Percentiles rank a stretch among this genome's conserved stretches.
These are phyloP conservation scores for Scortum barcoo DNA, from an alignment of 2,113 vertebrate genomes.

Conservation along the genomic window DNA sequence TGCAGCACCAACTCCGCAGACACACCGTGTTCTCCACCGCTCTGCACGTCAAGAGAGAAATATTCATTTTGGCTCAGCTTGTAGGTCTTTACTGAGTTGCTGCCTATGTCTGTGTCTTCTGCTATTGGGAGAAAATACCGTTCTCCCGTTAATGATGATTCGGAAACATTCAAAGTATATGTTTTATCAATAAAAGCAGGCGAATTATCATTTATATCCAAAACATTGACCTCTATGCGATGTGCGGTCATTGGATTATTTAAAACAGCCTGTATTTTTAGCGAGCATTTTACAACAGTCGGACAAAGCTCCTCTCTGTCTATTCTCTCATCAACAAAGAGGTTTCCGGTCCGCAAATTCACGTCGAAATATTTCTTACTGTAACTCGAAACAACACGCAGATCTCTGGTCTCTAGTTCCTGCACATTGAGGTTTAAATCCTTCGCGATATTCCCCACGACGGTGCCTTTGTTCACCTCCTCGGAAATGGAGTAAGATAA, in stretches of 20 bases:
- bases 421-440: constrained; percentile 75
- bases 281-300: constrained; percentile 53
- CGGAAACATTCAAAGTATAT: constrained; percentile 43
- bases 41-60: too few relatives aligned
- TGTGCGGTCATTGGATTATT: constrained; percentile 71
- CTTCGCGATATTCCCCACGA: constrained; percentile 78
- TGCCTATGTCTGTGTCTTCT: too few relatives aligned
- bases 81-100: too few relatives aligned
- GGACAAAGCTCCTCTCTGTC: constrained; percentile 75
- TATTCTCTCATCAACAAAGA: too few relatives aligned
- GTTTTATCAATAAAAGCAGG: constrained; percentile 66
- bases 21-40: too few relatives aligned
- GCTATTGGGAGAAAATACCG: too few relatives aligned
- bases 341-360: too few relatives aligned
- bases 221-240: constrained; percentile 69
- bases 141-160: constrained; percentile 40
- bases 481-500: constrained; percentile 77
- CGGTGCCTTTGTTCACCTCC: constrained; percentile 76
- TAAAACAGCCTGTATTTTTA: constrained; percentile 75
- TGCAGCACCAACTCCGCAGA: too few relatives aligned
- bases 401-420: constrained; percentile 58
- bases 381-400: constrained; percentile 65
- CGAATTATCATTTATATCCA: constrained; percentile 81
- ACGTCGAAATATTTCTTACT: constrained; percentile 68
- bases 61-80: too few relatives aligned